Evolutionary conservation across 1,140 invertebrate species (phyloP).

Genomic region (Ceratosolen solmsi): DNA sequence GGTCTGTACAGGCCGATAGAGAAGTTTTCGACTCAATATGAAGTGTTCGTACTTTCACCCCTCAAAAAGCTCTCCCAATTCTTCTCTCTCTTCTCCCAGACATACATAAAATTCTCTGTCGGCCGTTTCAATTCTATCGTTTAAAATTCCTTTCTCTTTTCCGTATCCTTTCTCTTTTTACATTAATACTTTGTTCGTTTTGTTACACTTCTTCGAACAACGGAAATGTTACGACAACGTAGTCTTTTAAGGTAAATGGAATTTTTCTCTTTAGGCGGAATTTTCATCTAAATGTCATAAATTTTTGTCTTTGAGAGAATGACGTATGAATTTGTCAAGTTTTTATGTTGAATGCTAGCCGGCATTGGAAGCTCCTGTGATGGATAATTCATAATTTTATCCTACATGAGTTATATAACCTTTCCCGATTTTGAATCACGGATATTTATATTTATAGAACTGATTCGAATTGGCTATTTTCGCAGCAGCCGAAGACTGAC

Average conservation of each 20-base stretch:
- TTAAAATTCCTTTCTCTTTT: slow-evolving; percentile 11
- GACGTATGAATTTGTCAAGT: slow-evolving; percentile 21
- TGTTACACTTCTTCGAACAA: not conserved
- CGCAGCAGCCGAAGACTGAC: not conserved
- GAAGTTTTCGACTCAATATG: slow-evolving; percentile 31
- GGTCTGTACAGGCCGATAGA: not conserved
- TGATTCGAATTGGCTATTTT: slow-evolving; percentile 11
- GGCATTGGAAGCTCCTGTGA: not conserved
- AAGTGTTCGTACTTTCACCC: slow-evolving; percentile 3
- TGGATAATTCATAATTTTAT: slow-evolving; percentile 31
- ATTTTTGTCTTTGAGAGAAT: not conserved
- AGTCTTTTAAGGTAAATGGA: not conserved
- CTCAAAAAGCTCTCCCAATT: slow-evolving; percentile 8
- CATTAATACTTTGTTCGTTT: not conserved
- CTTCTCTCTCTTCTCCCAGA: slow-evolving; percentile 9
- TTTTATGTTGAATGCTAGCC: not conserved
- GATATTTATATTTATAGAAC: slow-evolving; percentile 41
- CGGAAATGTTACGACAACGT: not conserved
- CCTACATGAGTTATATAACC: not conserved
- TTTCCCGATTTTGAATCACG: slow-evolving; percentile 1
- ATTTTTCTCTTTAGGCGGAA: not conserved
- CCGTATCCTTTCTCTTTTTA: not conserved
- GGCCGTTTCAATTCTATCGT: slow-evolving; percentile 4
- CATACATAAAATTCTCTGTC: slow-evolving; percentile 15
- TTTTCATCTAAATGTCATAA: too few species aligned